phyloP scores from a whole-genome alignment of 1,140 invertebrate genomes.

The Globodera ellingtonae region DNA sequence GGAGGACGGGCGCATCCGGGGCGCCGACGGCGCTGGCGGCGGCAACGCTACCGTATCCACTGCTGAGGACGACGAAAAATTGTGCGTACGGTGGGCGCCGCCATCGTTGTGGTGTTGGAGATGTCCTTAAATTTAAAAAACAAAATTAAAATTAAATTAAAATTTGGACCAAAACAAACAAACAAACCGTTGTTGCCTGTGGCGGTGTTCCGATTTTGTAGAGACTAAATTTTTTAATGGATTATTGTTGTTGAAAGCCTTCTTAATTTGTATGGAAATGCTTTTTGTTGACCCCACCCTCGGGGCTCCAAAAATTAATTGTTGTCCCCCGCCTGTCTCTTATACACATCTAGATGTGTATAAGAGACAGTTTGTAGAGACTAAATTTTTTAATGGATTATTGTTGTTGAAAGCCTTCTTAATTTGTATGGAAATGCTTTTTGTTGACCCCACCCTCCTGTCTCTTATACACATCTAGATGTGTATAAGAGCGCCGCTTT shows the following conservation, averaged over 20 bases:
- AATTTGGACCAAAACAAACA: not conserved
- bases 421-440: no score
- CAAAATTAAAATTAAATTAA: not conserved
- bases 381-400: no score
- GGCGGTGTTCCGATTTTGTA: not conserved
- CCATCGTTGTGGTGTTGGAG: not conserved
- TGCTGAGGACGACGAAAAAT: not conserved
- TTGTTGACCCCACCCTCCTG: no score
- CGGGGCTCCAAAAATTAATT: no score
- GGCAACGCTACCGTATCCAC: not conserved
- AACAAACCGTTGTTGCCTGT: not conserved
- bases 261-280: not conserved
- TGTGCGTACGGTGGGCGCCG: not conserved
- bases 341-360: no score
- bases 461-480: no score
- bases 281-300: no score
- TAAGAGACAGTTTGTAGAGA: no score
- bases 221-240: not conserved
- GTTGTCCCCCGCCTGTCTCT: no score
- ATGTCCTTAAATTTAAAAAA: not conserved
- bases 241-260: not conserved
- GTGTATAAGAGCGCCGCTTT: no score
- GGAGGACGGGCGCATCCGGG: constrained; percentile 17
- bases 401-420: no score
- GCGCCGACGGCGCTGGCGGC: not conserved